Base-by-base conservation (phyloP, 1,140 invertebrate species). In the Drosophila aff. region DNA sequence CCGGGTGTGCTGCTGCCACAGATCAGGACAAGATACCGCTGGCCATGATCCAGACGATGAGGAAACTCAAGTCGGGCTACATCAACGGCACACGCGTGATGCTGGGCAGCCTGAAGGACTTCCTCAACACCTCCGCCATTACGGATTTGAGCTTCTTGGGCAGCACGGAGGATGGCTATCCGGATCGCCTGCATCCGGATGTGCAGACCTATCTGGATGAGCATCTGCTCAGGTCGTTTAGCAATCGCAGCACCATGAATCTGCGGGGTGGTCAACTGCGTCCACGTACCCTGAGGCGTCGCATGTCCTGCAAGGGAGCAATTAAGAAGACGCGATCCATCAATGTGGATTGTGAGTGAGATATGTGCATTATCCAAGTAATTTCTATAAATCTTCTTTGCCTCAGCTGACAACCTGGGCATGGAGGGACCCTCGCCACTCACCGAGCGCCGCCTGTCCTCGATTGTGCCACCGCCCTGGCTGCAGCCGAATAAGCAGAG, bases 1-100 rank as follows among this genome's bases (percentile, higher is more conserved):
- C 23, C 23, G 31, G 23, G n/a, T 66, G 28, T 26, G 26, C 26
- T 4, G 66, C 46, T 38, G 43, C 11, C 95, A 76, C 93, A 99
- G 98, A 99, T 94, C 96, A 98, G 93, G 85, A 90, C 63, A 87
- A 87, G 97, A 97, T 99, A 60, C 98, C 98, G 8, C 94, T 97
- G 87, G 97, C 98, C 0, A 97, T 99, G 95, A 96, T 99, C 78
- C 98, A 98, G 18, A 99, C 98, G 5, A 98, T 99, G 94, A 98
- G 99, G 92, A 99, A 99, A 93, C 94, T 99, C 3, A 99, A 99
- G 93, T 99, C 98, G 79, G 99, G 99, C 28, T 99, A 99, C 92
- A 99, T 99, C 47, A 99, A 99, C 93, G 99, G 98, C 31, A 99
- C 99, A 18, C 96, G 98, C 92, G 98, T 99, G 0, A 98, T 98